Conservation (phyloP, 2,888 invertebrate genomes). For the Hybos culiciformis region DNA sequence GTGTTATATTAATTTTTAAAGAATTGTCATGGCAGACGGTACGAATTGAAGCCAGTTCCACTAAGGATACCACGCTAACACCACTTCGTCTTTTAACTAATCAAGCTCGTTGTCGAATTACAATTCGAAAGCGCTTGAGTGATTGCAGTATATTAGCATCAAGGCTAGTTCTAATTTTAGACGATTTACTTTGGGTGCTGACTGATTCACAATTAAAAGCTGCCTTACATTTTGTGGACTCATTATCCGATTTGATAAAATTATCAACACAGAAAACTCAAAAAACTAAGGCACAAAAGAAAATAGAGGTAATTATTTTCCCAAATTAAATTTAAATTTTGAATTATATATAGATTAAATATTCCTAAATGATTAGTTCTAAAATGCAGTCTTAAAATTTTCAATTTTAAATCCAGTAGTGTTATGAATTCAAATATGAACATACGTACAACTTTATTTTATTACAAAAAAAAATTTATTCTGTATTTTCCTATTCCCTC, state of each 20-base stretch:
- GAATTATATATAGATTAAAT: no score
- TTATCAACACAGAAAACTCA: constrained; percentile 65
- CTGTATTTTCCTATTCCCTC: no score
- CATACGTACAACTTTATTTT: no score
- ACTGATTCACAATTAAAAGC: constrained; percentile 93
- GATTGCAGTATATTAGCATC: constrained; percentile 91
- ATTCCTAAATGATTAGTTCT: no score
- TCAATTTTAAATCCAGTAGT: no score
- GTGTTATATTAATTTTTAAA: constrained; percentile 91
- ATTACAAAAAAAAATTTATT: no score
- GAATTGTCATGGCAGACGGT: constrained; percentile 95
- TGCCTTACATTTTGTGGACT: constrained; percentile 77
- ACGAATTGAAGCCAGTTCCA: constrained; percentile 84
- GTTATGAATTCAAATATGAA: no score
- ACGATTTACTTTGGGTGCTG: constrained; percentile 92
- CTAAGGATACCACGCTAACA: constrained; percentile 59
- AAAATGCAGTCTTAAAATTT: no score
- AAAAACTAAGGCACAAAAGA: constrained; percentile 70
- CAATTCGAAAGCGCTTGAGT: constrained; percentile 83
- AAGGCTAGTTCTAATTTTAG: constrained; percentile 78
- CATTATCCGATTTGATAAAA: constrained; percentile 67
- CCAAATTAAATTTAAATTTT: no score
- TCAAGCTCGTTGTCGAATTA: constrained; percentile 86
- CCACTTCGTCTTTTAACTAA: constrained; percentile 87
- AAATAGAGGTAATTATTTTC: constrained; percentile 52